Conservation (phyloP, 2,888 invertebrate species). For the Nezara viridula region DNA sequence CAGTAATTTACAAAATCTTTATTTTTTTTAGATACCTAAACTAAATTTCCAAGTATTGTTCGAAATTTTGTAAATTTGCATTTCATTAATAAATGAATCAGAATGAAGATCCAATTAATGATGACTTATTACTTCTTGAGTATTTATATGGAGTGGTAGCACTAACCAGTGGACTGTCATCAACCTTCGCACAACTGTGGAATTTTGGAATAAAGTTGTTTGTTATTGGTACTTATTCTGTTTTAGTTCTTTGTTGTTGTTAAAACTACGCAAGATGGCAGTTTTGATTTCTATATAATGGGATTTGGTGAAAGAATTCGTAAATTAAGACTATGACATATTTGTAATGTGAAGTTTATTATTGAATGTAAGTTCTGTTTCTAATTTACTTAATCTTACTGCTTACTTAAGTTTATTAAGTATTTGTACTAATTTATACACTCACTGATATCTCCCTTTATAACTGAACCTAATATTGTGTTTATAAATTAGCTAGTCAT, state of each 20-base stretch:
- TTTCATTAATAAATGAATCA: neutral
- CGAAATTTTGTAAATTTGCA: neutral
- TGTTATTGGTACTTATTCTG: neutral
- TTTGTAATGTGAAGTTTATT: constrained; percentile 55
- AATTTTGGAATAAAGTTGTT: constrained; percentile 21
- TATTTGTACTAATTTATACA: neutral
- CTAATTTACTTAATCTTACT: neutral
- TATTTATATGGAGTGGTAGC: constrained; percentile 43
- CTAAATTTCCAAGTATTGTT: neutral
- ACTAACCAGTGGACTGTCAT: constrained; percentile 56
- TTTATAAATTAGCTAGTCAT: constrained; percentile 5
- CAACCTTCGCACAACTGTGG: constrained; percentile 28
- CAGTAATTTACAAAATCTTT: constrained; percentile 9
- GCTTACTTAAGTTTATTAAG: neutral
- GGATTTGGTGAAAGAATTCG: neutral
- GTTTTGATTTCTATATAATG: neutral
- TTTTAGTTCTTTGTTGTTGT: neutral
- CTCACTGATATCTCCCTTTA: neutral
- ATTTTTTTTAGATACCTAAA: neutral
- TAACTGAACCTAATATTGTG: neutral
- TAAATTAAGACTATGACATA: constrained; percentile 21
- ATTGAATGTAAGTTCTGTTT: constrained; percentile 15
- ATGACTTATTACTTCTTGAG: neutral
- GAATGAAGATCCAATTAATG: neutral
- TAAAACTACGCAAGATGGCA: neutral